These are phyloP conservation scores for Incurvaria masculella DNA, from an alignment of 2,888 invertebrate genomes.

Conservation along the genomic window DNA sequence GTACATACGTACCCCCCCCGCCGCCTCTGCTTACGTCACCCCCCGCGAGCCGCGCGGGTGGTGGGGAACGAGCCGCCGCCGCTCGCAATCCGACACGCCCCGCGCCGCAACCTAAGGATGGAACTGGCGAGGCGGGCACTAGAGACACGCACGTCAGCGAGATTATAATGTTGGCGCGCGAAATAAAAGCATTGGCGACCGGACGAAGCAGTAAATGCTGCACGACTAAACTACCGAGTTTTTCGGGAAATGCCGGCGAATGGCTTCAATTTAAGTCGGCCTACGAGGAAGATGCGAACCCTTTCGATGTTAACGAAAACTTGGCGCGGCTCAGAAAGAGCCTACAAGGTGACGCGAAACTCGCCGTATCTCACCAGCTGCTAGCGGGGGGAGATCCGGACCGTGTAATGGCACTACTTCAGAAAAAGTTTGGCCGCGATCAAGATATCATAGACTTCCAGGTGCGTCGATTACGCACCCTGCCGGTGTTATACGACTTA, in stretches of 20 bases:
- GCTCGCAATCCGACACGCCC: too few species aligned
- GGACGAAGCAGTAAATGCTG: background rate
- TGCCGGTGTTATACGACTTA: background rate
- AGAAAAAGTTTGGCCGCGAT: background rate
- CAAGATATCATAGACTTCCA: background rate
- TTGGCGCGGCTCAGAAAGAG: background rate
- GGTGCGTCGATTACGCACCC: background rate
- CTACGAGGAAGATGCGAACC: background rate
- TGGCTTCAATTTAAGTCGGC: background rate
- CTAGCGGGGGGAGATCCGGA: background rate
- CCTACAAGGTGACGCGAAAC: background rate
- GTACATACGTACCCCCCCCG: too few species aligned
- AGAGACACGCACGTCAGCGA: too few species aligned
- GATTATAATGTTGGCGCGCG: background rate
- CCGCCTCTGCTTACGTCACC: too few species aligned
- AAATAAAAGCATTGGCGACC: background rate
- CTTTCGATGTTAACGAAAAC: background rate
- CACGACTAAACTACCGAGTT: background rate
- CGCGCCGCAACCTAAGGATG: too few species aligned
- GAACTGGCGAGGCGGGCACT: too few species aligned
- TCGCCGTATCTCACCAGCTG: background rate
- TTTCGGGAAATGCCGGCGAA: background rate
- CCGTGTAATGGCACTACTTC: background rate
- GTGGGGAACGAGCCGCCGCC: too few species aligned
- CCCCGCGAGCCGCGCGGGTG: too few species aligned